Evolutionary conservation across 2,888 invertebrate species (phyloP), one percentile per base, ranked within the genome.

Genomic region (Coenonympha glycerion): DNA sequence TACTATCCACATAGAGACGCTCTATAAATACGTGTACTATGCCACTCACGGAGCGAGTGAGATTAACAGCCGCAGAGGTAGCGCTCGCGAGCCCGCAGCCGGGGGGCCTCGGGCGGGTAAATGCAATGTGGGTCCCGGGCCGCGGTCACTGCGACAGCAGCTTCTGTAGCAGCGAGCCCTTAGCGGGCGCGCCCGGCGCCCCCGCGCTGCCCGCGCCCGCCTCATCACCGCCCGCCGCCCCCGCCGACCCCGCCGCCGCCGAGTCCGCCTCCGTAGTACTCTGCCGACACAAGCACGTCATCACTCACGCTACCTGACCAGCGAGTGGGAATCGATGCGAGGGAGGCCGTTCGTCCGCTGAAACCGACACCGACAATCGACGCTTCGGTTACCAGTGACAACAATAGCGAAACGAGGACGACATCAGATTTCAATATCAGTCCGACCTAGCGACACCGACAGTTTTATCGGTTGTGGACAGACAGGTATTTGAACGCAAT

Each of bases 91-190:
- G 15, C 33, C 18, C 41, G 41, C 22, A 40, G 44, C 28, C 45
- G 46, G 26, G 39, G 26, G 30, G 42, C 30, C 30, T 47, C 50
- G 39, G 49, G 75, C 67, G 65, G 63, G 74, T 83, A 83, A 83
- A 83, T 82, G 83, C 83, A 80, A 71, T 63, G 59, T 65, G 69
- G 54, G 57, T 47, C 34, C 50, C 26, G 54, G 52, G 54, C 42
- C 58, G 51, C 46, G 26, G 52, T 91, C 91, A 92, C 90, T 95
- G 94, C 66, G 95, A 95, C 74, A 95, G 89, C 76, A 95, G 89
- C 86, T 95, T 94, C 89, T 95, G 94, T 70, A 95, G 90, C 78
- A 95, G 89, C 75, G 94, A 94, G 66, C 94, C 92, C 78, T 91
- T 92, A 85, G 92, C 63, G 59, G 69, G 63, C 60, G 64, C 59